phyloP scores from a whole-genome alignment of 37 sponge, comb jelly and placozoan genomes.

The Theonella swinhoei region DNA sequence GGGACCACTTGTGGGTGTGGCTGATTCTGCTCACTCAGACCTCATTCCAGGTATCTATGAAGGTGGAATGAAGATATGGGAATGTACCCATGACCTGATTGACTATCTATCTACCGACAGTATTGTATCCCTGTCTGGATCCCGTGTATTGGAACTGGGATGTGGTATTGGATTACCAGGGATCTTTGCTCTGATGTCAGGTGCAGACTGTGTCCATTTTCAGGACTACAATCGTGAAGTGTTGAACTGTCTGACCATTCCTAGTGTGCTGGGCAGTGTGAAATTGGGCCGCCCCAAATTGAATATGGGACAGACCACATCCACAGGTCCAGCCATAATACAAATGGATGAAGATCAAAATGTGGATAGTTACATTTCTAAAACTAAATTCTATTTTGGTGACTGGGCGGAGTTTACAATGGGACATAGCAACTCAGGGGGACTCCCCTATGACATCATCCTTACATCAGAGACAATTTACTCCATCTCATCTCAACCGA shows the following conservation, averaged over 20 bases:
- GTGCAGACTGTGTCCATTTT: conserved; percentile 70
- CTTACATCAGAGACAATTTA: conserved; percentile 97
- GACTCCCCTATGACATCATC: conserved; percentile 77
- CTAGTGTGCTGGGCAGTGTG: conserved; percentile 57
- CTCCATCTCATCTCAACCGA: conserved; percentile 55
- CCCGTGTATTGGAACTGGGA: conserved; percentile 87
- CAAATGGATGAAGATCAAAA: background rate
- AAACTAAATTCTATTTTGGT: conserved; percentile 71
- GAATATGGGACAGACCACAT: background rate
- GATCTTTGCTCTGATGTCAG: conserved; percentile 66
- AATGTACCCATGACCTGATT: conserved; percentile 87
- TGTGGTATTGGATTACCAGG: conserved; percentile 95
- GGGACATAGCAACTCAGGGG: background rate
- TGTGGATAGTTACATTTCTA: background rate
- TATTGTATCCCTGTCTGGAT: conserved; percentile 18
- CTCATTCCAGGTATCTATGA: conserved; percentile 90
- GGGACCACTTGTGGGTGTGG: background rate
- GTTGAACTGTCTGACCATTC: conserved; percentile 77
- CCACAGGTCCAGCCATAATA: no score
- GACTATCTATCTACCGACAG: conserved; percentile 30
- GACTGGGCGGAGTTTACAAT: conserved; percentile 58
- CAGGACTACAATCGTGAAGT: conserved; percentile 97
- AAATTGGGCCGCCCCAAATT: background rate
- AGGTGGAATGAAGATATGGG: conserved; percentile 97
- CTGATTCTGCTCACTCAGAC: conserved; percentile 64